phyloP scores from a whole-genome alignment of 2,797 vertebrate genomes.

The Falco naumanni region DNA sequence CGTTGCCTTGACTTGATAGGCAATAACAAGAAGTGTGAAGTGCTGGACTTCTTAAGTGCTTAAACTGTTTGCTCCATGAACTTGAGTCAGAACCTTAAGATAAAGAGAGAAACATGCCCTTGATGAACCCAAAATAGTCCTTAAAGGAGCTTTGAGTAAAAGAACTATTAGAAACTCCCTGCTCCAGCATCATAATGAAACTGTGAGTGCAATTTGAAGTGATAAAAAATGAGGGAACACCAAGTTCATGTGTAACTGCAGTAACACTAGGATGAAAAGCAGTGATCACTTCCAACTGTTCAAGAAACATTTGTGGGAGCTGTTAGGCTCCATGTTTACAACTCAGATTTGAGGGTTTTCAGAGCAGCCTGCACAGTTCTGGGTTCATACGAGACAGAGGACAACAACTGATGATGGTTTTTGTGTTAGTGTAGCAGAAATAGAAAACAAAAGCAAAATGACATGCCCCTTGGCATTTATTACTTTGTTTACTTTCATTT shows the following conservation, averaged over 20 bases:
- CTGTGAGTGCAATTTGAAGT: background rate
- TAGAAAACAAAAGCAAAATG: slow-evolving; percentile 45
- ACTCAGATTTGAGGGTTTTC: background rate
- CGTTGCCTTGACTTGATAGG: fast-evolving
- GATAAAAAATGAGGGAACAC: background rate
- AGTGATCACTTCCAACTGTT: background rate
- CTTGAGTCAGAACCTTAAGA: background rate
- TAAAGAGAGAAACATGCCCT: background rate
- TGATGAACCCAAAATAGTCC: background rate
- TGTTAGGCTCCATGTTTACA: background rate
- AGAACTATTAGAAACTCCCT: background rate
- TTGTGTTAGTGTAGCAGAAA: background rate
- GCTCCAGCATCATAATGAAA: background rate
- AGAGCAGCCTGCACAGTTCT: background rate
- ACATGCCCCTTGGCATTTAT: background rate
- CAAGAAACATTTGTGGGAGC: background rate
- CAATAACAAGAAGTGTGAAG: background rate
- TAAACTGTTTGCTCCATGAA: background rate
- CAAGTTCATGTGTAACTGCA: background rate
- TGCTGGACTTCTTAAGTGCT: background rate
- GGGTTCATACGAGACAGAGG: background rate
- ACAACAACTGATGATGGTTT: background rate
- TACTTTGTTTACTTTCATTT: slow-evolving; percentile 26
- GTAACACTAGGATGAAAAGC: background rate
- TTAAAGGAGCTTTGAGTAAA: background rate